Conservation (phyloP, 2,888 invertebrate species). For the Anodontia alba region DNA sequence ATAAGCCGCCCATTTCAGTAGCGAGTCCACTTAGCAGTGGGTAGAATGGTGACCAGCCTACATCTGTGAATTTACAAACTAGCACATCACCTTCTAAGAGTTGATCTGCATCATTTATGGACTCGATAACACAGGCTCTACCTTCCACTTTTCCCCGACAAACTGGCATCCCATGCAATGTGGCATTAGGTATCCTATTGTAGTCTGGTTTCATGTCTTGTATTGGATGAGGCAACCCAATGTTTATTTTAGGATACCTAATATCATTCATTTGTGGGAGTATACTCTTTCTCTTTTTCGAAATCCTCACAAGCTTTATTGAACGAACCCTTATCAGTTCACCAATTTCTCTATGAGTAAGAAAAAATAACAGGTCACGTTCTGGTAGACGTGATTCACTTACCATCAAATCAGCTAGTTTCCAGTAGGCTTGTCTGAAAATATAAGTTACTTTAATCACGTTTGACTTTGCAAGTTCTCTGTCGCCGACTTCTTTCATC, state of each 20-base stretch:
- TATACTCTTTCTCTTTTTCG: constrained; percentile 88
- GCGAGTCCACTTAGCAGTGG: constrained; percentile 91
- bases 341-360: constrained; percentile 88
- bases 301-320: constrained; percentile 87
- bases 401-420: constrained; percentile 87
- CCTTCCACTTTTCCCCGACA: constrained; percentile 89
- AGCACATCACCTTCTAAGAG: constrained; percentile 89
- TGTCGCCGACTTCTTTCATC: constrained; percentile 87
- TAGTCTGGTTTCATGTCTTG: too few species aligned
- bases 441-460: constrained; percentile 86
- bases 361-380: constrained; percentile 88
- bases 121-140: constrained; percentile 90
- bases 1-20: constrained; percentile 92
- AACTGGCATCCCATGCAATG: constrained; percentile 88
- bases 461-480: constrained; percentile 88
- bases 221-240: neutral
- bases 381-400: constrained; percentile 88
- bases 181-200: constrained; percentile 16
- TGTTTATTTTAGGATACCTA: neutral
- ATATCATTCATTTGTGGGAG: constrained; percentile 82
- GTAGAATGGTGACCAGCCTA: constrained; percentile 94
- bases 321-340: constrained; percentile 86
- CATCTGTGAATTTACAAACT: constrained; percentile 91
- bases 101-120: constrained; percentile 88
- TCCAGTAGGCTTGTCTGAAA: constrained; percentile 87